These are phyloP conservation scores for Cephus pygmeus DNA, from an alignment of 2,888 invertebrate genomes.

Conservation along the genomic window DNA sequence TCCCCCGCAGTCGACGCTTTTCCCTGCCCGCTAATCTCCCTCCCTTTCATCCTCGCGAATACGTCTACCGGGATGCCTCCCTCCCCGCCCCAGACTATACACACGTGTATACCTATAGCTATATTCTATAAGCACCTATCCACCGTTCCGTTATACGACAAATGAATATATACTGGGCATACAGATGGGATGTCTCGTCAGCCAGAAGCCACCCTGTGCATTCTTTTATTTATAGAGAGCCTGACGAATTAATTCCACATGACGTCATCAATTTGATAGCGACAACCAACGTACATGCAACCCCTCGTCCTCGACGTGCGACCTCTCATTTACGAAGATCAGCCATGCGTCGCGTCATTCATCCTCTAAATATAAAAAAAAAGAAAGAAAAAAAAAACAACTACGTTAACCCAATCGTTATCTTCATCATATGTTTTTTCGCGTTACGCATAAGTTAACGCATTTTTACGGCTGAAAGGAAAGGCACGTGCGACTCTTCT, in stretches of 20 bases:
- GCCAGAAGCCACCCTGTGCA: background rate
- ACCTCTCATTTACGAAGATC: slow-evolving; percentile 54
- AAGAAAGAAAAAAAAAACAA: slow-evolving; percentile 31
- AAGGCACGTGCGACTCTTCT: slow-evolving; percentile 18
- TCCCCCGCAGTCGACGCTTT: background rate
- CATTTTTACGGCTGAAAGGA: slow-evolving; percentile 36
- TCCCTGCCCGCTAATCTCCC: background rate
- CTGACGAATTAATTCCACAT: slow-evolving; percentile 47
- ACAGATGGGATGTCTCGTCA: background rate
- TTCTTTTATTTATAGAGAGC: background rate
- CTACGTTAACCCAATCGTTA: slow-evolving; percentile 46
- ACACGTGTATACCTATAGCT: background rate
- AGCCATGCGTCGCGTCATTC: slow-evolving; percentile 61
- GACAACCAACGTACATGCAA: slow-evolving; percentile 18
- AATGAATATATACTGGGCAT: background rate
- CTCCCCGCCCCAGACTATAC: background rate
- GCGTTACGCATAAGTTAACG: slow-evolving; percentile 42
- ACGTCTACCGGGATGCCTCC: background rate
- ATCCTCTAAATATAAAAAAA: slow-evolving; percentile 44
- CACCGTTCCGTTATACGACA: background rate
- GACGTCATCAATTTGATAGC: slow-evolving; percentile 46
- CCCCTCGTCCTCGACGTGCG: slow-evolving; percentile 19
- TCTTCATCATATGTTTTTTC: slow-evolving; percentile 49
- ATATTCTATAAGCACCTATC: background rate
- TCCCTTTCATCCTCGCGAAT: background rate